These are phyloP conservation scores for Drosophila tani DNA, from an alignment of 1,140 invertebrate genomes.

Conservation along the genomic window DNA sequence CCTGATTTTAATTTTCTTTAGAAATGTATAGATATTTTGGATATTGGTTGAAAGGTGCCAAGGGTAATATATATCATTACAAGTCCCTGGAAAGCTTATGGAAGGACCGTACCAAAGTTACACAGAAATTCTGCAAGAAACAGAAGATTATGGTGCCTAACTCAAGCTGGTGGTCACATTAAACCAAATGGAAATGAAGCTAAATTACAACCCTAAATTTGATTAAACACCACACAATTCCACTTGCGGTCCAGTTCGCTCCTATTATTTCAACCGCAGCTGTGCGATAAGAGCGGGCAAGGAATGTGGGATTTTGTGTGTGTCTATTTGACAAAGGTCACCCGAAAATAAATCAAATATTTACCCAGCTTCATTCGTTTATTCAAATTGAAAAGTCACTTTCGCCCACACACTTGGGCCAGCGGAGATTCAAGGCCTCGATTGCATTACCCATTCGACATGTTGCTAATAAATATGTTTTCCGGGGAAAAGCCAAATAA, in stretches of 20 bases:
- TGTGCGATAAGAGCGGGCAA: constrained; percentile 20
- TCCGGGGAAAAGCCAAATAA: constrained; percentile 47
- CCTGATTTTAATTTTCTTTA: too few relatives aligned
- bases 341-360: constrained; percentile 80
- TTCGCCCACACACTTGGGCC: constrained; percentile 40
- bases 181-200: too few relatives aligned
- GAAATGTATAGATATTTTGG: too few relatives aligned
- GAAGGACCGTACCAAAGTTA: too few relatives aligned
- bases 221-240: too few relatives aligned
- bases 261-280: not conserved
- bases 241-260: not conserved
- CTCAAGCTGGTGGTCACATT: too few relatives aligned
- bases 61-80: too few relatives aligned
- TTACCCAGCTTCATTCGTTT: constrained; percentile 66
- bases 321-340: constrained; percentile 76
- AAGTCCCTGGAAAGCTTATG: too few relatives aligned
- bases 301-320: constrained; percentile 20
- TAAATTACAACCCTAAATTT: too few relatives aligned
- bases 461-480: constrained; percentile 76
- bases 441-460: constrained; percentile 75
- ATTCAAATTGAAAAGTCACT: constrained; percentile 78
- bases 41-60: too few relatives aligned
- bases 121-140: too few relatives aligned
- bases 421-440: constrained; percentile 64
- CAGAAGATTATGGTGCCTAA: too few relatives aligned